phyloP scores from a whole-genome alignment of 2,888 invertebrate species.

The Callyntrura sp. region DNA sequence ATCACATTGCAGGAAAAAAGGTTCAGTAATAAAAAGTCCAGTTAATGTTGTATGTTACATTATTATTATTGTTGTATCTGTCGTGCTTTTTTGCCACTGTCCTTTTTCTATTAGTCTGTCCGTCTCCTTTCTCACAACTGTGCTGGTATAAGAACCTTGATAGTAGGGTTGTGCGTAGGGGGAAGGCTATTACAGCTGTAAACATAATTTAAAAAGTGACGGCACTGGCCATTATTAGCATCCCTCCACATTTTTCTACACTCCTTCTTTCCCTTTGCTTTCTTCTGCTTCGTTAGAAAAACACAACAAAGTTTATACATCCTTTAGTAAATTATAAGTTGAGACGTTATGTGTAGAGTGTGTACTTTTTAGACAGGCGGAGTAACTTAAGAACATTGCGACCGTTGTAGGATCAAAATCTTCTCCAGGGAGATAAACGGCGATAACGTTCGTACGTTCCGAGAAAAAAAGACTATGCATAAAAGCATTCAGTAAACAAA shows the following conservation, averaged over 20 bases:
- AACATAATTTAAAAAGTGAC: slow-evolving; percentile 49
- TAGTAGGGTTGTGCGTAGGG: neutral
- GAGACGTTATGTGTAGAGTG: neutral
- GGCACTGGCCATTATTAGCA: slow-evolving; percentile 48
- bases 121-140: neutral
- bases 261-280: neutral
- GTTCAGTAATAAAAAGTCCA: slow-evolving; percentile 33
- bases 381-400: neutral
- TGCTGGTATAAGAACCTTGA: neutral
- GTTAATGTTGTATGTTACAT: slow-evolving; percentile 39
- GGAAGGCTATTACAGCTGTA: slow-evolving; percentile 26
- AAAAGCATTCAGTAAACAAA: too few relatives aligned
- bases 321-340: neutral
- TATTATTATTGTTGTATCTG: neutral
- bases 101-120: slow-evolving; percentile 11
- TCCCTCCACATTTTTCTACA: slow-evolving; percentile 47
- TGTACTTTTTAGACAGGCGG: neutral
- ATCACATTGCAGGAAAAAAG: neutral
- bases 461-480: too few relatives aligned
- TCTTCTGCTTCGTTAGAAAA: slow-evolving; percentile 63
- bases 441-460: neutral
- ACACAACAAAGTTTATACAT: neutral
- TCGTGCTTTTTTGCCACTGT: slow-evolving; percentile 6
- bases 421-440: neutral
- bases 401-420: neutral